phyloP scores from a whole-genome alignment of 2,888 invertebrate genomes.

The Frankliniella fusca region DNA sequence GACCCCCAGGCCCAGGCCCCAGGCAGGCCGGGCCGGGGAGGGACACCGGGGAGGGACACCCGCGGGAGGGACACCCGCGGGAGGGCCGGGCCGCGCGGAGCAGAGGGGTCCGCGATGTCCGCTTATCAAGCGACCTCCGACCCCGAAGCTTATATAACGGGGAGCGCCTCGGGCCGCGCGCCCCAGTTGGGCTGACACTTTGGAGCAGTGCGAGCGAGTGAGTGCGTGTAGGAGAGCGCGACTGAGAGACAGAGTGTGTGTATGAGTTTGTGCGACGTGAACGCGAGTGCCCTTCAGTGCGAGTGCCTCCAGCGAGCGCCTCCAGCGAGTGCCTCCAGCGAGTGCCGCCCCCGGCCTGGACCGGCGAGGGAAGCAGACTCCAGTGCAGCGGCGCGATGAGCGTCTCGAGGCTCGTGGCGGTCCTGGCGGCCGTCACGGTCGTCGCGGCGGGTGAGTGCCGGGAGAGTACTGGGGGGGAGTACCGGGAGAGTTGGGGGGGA shows the following conservation, averaged over 20 bases:
- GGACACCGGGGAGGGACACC: neutral
- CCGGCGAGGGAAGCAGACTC: neutral
- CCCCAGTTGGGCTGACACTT: conserved; percentile 5
- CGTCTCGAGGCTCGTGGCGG: conserved; percentile 32
- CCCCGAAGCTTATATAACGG: conserved; percentile 21
- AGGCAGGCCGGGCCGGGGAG: neutral
- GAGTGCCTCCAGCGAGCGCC: no score
- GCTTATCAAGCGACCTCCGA: conserved; percentile 25
- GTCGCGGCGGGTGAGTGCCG: conserved; percentile 11
- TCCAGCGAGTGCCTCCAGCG: neutral
- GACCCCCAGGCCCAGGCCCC: neutral
- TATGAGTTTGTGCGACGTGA: neutral
- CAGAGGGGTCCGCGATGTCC: neutral
- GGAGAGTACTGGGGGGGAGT: neutral
- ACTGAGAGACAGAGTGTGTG: neutral
- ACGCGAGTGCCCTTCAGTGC: neutral
- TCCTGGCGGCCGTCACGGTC: conserved; percentile 32
- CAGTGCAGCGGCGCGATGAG: conserved; percentile 31
- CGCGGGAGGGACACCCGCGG: neutral
- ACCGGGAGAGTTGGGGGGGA: neutral
- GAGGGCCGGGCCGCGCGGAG: neutral
- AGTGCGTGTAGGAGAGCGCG: neutral
- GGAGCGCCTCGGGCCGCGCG: neutral
- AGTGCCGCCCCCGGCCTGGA: no score
- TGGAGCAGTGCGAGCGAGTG: neutral